Conservation (phyloP, 2,888 invertebrate species). For the Andrena marginata region DNA sequence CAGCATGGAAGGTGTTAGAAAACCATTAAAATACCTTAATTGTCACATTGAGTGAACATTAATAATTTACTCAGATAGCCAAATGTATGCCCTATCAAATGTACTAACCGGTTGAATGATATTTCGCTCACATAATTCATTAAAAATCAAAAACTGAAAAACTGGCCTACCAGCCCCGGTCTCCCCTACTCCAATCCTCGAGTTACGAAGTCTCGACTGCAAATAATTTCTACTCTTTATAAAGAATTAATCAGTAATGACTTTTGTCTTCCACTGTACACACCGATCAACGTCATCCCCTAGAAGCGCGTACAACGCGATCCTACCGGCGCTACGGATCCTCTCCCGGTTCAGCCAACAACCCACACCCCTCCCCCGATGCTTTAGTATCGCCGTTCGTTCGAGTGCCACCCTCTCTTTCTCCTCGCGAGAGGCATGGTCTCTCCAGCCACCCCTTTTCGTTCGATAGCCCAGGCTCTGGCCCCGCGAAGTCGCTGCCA, state of each 20-base stretch:
- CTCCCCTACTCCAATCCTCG: too few species aligned
- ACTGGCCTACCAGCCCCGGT: too few species aligned
- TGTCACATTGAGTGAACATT: too few species aligned
- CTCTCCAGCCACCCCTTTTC: constrained; percentile 38
- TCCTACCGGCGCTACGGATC: constrained; percentile 51
- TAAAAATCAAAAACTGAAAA: too few species aligned
- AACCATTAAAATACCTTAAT: too few species aligned
- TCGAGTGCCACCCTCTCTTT: constrained; percentile 63
- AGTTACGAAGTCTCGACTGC: not conserved
- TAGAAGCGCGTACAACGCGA: constrained; percentile 45
- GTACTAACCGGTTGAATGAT: too few species aligned
- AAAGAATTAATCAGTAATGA: not conserved
- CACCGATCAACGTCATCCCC: constrained; percentile 15
- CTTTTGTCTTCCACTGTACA: not conserved
- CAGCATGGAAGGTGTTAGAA: too few species aligned
- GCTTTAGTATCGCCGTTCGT: constrained; percentile 65
- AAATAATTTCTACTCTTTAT: not conserved
- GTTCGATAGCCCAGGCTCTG: constrained; percentile 65
- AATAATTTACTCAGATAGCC: too few species aligned
- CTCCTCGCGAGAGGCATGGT: constrained; percentile 31
- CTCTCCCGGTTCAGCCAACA: constrained; percentile 71
- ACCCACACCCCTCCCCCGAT: constrained; percentile 51
- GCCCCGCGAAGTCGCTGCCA: constrained; percentile 77
- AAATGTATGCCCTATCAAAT: too few species aligned
- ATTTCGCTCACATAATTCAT: too few species aligned